Evolutionary conservation across 2,888 invertebrate genomes (phyloP), one percentile per base, ranked within the genome.

Genomic region (Mayetiola destructor): DNA sequence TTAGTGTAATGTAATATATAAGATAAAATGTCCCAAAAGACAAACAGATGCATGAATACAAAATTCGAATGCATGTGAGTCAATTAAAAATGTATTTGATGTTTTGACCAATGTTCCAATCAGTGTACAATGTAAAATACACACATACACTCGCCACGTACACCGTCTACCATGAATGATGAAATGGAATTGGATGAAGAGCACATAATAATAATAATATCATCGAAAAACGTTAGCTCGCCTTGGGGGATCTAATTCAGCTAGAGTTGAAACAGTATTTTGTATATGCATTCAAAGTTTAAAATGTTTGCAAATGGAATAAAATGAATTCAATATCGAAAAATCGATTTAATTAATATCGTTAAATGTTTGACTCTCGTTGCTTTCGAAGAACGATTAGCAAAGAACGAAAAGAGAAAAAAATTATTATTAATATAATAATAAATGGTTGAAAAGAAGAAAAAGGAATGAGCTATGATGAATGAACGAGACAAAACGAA

Each of bases 301-400:
- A 32, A 23, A 10, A 21, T 42, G 23, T n/a, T 23, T 9, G 42
- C 9, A 40, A 4, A 40, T 10, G 21, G 40, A 40, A 40, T 40
- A 12, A 40, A 21, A 27, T 48, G 48, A 48, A 48, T 27, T 48
- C 27, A 48, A 48, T 48, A 48, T 48, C 27, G 48, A 48, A 48
- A 48, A 48, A 48, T 48, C 48, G 48, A 48, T 48, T 48, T 48
- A 48, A 48, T 48, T 48, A 48, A 48, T 48, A 48, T 48, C 48
- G 27, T 48, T 27, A 48, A 48, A 48, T 48, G 23, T 48, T 23
- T 16, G 48, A 27, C 27, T 27, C 27, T 48, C 48, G n/a, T n/a
- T n/a, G n/a, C n/a, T n/a, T n/a, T n/a, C n/a, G n/a, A 48, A 48
- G 48, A 27, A 27, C 27, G 48, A 48, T 23, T 48, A 48, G 48